Base-by-base conservation (phyloP, 1,140 invertebrate species). In the Platyscapa corneri region DNA sequence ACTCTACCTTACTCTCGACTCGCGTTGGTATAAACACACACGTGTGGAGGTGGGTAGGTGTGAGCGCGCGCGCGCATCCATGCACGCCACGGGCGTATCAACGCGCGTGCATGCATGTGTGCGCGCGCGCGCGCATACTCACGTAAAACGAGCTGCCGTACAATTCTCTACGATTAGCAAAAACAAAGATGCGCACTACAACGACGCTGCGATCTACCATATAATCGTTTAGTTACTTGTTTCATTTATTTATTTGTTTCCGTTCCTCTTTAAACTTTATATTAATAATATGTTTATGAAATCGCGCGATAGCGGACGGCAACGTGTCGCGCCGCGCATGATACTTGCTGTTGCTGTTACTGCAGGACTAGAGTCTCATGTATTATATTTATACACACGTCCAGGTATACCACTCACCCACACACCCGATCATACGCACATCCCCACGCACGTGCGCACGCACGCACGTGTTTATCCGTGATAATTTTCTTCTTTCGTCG, bases 171-270 rank as follows among this genome's bases (percentile, higher is more conserved):
- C 37, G 32, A 85, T 82, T 86, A 80, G 80, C 79, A 85, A 84
- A 89, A 89, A 87, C 89, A 85, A 76, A 88, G 74, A 86, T 89
- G 87, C 86, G 84, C 46, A 56, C 87, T 74, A 86, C 86, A 76
- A 88, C 86, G 46, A 83, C 88, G 76, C 53, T 86, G 74, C 74
- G 34, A 82, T 70, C 79, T 82, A 86, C 72, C 72, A 78, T 75
- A 64, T 81, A 60, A 74, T 79, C 27, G 72, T 60, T 82, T 67
- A 34, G 32, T 64, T 32, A 65, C 32, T 46, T 42, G 37, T 79
- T 39, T 72, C 34, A 32, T 56, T 80, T 74, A 32, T 77, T 34
- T 46, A 27, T 67, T 75, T 46, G 53, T 74, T 37, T 85, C 10
- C 27, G 42, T 53, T 80, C 65, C 2, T 60, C 23, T 18, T 53